phyloP scores from a whole-genome alignment of 37 sponge, comb jelly and placozoan genomes.

The Oscarella lobularis region DNA sequence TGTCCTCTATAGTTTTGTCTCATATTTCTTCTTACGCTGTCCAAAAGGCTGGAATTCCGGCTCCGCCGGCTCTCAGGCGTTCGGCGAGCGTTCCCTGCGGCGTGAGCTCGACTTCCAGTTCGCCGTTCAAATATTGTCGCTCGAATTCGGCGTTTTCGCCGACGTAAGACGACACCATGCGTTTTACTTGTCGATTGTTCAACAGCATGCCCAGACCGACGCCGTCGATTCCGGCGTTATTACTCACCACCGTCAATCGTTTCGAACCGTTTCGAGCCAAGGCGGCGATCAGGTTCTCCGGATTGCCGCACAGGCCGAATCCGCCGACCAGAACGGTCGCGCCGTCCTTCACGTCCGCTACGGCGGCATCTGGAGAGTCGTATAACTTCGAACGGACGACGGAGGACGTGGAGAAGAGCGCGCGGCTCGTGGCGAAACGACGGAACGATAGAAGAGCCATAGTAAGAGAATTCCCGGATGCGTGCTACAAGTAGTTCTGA shows the following conservation, averaged over 20 bases:
- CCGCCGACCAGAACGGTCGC: conserved; percentile 5
- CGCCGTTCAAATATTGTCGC: conserved; percentile 81
- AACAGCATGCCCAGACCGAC: conserved; percentile 19
- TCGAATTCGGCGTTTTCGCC: conserved; percentile 89
- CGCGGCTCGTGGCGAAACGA: too few species aligned
- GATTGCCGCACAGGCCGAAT: background rate
- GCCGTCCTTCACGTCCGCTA: background rate
- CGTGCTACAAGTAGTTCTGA: too few species aligned
- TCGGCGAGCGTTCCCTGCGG: conserved; percentile 13
- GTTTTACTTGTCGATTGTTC: conserved; percentile 29
- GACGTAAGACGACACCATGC: conserved; percentile 82
- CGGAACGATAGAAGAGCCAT: too few species aligned
- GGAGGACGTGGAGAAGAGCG: too few species aligned
- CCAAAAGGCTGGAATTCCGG: background rate
- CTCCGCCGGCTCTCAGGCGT: background rate
- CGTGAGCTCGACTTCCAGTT: conserved; percentile 72
- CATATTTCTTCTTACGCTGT: too few species aligned
- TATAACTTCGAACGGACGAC: background rate
- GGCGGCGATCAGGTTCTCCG: conserved; percentile 70
- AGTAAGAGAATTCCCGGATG: too few species aligned
- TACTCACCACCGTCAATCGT: conserved; percentile 67
- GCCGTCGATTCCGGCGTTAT: conserved; percentile 72
- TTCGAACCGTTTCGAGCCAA: conserved; percentile 32
- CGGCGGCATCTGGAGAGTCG: background rate
- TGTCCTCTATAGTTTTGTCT: too few species aligned